Conservation (phyloP, 2,888 invertebrate species). For the Penaeus monodon region DNA sequence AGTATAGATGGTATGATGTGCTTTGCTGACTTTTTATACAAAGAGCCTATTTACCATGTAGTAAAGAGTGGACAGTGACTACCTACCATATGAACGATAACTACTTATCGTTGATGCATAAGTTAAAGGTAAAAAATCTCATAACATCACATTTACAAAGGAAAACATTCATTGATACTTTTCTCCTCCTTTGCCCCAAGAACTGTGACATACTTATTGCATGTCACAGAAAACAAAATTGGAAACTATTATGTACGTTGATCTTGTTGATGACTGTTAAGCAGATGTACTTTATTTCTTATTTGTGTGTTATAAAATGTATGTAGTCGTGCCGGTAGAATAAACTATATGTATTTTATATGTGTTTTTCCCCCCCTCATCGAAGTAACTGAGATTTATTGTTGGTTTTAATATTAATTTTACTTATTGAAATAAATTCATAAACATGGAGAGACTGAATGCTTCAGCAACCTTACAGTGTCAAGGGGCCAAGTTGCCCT, state of each 20-base stretch:
- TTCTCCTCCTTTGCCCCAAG: neutral
- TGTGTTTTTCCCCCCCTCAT: neutral
- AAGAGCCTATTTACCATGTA: constrained; percentile 25
- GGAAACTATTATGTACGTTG: constrained; percentile 25
- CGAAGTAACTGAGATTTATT: neutral
- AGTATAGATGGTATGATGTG: constrained; percentile 17
- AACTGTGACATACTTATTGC: neutral
- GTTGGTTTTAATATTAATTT: no score
- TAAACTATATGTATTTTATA: constrained; percentile 28
- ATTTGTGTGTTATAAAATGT: constrained; percentile 25
- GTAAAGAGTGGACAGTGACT: constrained; percentile 13
- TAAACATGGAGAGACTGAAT: no score
- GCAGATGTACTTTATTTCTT: constrained; percentile 43
- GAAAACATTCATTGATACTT: neutral
- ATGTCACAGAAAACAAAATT: neutral
- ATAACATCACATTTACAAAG: no score
- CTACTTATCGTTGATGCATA: constrained; percentile 28
- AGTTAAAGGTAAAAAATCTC: constrained; percentile 8
- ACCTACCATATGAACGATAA: constrained; percentile 30
- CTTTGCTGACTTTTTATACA: constrained; percentile 39
- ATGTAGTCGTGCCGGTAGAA: constrained; percentile 34
- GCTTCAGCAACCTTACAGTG: no score
- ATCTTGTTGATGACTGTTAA: constrained; percentile 31
- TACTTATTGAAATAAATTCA: no score
- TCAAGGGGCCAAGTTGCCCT: no score